Percentiles rank a stretch among this genome's conserved stretches.
Conservation (phyloP, 2,888 invertebrate species). For the Lochmaea crataegi region DNA sequence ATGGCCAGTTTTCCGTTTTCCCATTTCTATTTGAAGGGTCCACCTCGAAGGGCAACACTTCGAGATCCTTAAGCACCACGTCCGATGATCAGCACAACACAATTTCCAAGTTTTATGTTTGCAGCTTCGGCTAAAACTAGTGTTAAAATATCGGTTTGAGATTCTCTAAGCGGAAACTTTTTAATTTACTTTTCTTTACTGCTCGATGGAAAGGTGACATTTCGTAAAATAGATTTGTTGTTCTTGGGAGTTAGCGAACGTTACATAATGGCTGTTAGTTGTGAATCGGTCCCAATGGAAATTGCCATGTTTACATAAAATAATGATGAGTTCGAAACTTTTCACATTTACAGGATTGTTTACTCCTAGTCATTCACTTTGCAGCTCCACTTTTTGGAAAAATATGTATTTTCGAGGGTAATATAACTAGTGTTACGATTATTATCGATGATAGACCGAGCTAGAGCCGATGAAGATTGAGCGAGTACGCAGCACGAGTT, state of each 20-base stretch:
- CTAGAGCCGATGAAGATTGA: no score
- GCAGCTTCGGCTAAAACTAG: slow-evolving; percentile 29
- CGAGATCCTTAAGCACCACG: slow-evolving; percentile 32
- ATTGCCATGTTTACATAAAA: not conserved
- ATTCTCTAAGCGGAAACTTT: slow-evolving; percentile 32
- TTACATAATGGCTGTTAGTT: not conserved
- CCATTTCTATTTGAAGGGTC: slow-evolving; percentile 49
- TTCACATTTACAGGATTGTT: no score
- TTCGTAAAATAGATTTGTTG: slow-evolving; percentile 16
- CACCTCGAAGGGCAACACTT: slow-evolving; percentile 34
- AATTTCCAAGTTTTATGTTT: slow-evolving; percentile 45
- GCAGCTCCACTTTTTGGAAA: no score
- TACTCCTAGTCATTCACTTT: no score
- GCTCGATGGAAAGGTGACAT: slow-evolving; percentile 9
- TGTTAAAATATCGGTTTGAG: slow-evolving; percentile 32
- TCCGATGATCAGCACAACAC: slow-evolving; percentile 40
- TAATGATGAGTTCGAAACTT: not conserved
- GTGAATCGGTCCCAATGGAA: not conserved
- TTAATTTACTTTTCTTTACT: slow-evolving; percentile 31
- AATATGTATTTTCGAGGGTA: no score
- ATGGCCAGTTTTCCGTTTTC: slow-evolving; percentile 50
- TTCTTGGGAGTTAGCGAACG: not conserved
- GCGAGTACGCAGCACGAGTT: no score
- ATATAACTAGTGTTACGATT: no score
- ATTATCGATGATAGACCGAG: no score